These are phyloP conservation scores for Melieria picta DNA, from an alignment of 2,888 invertebrate genomes.

Conservation along the genomic window DNA sequence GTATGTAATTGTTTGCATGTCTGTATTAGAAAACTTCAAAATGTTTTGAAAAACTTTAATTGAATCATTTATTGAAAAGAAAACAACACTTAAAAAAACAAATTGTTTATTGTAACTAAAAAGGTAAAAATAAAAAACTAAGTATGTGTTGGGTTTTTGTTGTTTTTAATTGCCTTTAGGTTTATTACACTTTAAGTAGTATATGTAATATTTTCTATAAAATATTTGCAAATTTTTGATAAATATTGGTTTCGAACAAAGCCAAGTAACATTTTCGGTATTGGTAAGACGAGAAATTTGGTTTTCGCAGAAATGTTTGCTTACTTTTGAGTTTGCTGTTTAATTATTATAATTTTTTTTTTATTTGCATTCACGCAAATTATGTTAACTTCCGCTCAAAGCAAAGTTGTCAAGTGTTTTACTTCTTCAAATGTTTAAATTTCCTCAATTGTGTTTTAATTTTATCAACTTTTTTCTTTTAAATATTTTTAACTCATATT, in stretches of 20 bases:
- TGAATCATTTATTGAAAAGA: background rate
- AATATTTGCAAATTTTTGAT: background rate
- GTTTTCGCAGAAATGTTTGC: no score
- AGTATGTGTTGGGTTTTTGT: background rate
- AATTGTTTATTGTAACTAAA: background rate
- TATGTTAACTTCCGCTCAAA: no score
- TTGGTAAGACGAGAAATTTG: background rate
- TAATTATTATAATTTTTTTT: background rate
- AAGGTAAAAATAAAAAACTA: background rate
- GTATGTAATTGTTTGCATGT: background rate
- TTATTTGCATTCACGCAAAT: no score
- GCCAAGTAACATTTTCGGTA: slow-evolving; percentile 19
- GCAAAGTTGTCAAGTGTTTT: slow-evolving; percentile 22
- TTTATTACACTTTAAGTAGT: background rate
- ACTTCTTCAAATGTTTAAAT: slow-evolving; percentile 30
- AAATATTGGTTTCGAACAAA: slow-evolving; percentile 24
- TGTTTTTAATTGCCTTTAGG: background rate
- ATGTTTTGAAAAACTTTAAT: no score
- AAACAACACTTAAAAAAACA: background rate
- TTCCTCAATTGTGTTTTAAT: slow-evolving; percentile 34
- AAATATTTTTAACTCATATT: slow-evolving; percentile 45
- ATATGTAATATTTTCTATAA: background rate
- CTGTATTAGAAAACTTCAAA: background rate
- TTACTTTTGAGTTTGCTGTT: no score
- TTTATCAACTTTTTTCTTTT: slow-evolving; percentile 34